Conservation (phyloP, 2,888 invertebrate genomes). For the Macrosiphum euphorbiae region DNA sequence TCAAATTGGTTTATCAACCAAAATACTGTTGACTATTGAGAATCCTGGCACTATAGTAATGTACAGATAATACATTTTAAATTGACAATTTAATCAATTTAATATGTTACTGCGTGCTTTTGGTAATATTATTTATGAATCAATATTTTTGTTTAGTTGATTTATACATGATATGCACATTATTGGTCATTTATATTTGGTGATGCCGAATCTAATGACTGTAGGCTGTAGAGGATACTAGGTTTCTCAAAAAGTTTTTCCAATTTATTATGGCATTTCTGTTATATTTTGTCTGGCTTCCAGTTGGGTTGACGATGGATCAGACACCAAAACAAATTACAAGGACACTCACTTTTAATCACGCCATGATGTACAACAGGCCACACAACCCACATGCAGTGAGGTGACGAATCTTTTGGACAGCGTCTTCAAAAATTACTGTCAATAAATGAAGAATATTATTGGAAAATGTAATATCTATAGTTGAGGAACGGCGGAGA, state of each 20-base stretch:
- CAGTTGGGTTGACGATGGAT: slow-evolving; percentile 23
- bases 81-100: neutral
- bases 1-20: neutral
- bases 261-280: neutral
- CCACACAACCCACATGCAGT: neutral
- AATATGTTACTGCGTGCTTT: neutral
- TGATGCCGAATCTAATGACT: neutral
- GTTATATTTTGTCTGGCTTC: slow-evolving; percentile 20
- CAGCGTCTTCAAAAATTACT: slow-evolving; percentile 26
- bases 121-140: neutral
- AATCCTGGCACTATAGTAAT: neutral
- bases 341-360: slow-evolving; percentile 31
- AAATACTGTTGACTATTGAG: neutral
- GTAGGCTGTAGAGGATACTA: neutral
- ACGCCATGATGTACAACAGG: neutral
- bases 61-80: neutral
- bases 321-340: slow-evolving; percentile 47
- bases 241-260: slow-evolving; percentile 12
- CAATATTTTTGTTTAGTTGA: neutral
- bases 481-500: neutral
- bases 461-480: slow-evolving; percentile 32
- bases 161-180: neutral
- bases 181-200: neutral
- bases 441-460: slow-evolving; percentile 33
- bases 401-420: slow-evolving; percentile 13